Evolutionary conservation across 2,888 invertebrate genomes (phyloP), one percentile per base, ranked within the genome.

Genomic region (Thymelicus acteon): DNA sequence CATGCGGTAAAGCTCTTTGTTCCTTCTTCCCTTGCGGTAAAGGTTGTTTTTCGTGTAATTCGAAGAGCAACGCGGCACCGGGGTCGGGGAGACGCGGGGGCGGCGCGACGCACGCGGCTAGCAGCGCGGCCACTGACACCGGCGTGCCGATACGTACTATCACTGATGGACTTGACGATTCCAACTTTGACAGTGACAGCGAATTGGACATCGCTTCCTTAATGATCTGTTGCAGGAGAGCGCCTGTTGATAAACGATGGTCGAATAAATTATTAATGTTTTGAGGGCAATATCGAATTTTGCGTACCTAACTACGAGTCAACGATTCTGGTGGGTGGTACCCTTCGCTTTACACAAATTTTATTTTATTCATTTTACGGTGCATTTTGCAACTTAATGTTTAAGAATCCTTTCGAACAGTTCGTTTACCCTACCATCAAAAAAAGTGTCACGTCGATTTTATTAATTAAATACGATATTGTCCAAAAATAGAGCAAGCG

Each of bases 121-220:
- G 82, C 60, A 96, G 74, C 5, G 95, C 94, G 1, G 95, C 94
- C 0, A 96, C 92, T 0, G 95, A 95, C 6, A 95, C 94, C 12
- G 96, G 96, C 73, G 96, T 95, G n/a, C 95, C 95, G 31, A 95
- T 94, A 61, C 95, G 95, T 40, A 95, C 90, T 70, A 92, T 89
- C 63, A 95, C 83, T 57, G 93, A 94, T 0, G 88, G 83, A 0
- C 76, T 82, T 0, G 82, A 78, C 2, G 77, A 73, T 2, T 83
- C 82, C 6, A 72, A 71, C n/a, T 60, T 44, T 6, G 48, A 4
- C 13, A 15, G 13, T 8, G 63, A 49, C 12, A 60, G 7, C 0
- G 82, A 86, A 66, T 82, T 89, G 0, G 90, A 79, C 80, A 92
- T 89, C 0, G 92, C 91, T 76, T 95, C 94, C 10, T 88, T 87